Conservation (phyloP, 2,113 vertebrate species). For the Chinchilla lanigera region DNA sequence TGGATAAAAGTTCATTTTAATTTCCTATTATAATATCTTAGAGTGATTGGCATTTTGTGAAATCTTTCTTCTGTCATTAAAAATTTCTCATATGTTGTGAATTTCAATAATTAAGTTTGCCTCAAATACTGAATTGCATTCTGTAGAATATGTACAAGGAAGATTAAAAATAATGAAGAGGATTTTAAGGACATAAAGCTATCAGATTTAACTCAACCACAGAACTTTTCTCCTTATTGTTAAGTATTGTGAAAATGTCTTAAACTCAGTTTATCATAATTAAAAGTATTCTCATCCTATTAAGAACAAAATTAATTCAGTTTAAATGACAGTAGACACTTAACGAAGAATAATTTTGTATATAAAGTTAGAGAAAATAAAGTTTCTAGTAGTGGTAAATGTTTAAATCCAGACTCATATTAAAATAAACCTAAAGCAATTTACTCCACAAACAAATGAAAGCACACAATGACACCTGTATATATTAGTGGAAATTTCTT, state of each 20-base stretch:
- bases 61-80: constrained; percentile 9
- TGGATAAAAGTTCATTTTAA: background rate
- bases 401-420: background rate
- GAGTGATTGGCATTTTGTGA: background rate
- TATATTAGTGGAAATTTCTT: background rate
- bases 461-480: background rate
- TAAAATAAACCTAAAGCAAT: background rate
- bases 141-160: constrained; percentile 28
- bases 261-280: constrained; percentile 40
- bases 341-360: constrained; percentile 21
- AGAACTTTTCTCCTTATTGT: constrained; percentile 31
- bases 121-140: constrained; percentile 36
- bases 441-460: background rate
- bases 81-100: constrained; percentile 24
- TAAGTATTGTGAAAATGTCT: constrained; percentile 27
- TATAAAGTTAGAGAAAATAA: background rate
- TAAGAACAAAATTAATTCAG: constrained; percentile 32
- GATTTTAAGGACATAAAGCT: constrained; percentile 27
- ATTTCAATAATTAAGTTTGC: constrained; percentile 57
- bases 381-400: background rate
- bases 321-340: background rate
- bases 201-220: constrained; percentile 20
- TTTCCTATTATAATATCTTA: background rate
- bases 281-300: background rate
- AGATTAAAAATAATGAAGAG: constrained; percentile 39